Evolutionary conservation across 1,140 invertebrate species (phyloP), one percentile per base, ranked within the genome.

Genomic region (Harpegnathos saltator): DNA sequence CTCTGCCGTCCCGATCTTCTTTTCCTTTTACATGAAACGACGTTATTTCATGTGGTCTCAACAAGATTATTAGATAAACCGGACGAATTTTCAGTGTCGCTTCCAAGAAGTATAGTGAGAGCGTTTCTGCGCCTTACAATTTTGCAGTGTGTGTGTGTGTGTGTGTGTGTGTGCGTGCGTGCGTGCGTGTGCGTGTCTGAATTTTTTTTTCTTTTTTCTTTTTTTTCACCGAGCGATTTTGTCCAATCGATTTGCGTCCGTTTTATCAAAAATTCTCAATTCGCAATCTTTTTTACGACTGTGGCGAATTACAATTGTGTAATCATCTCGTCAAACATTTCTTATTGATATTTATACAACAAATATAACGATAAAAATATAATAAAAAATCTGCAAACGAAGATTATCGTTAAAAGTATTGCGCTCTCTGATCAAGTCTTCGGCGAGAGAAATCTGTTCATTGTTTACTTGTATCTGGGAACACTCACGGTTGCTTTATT

Each of bases 401-500:
- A 15, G 33, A 52, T 38, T 24, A 63, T 75, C n/a, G 54, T 7
- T 44, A 1, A 17, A 78, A 22, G 17, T 44, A 56, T 44, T n/a
- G 52, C 19, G 12, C 17, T 44, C 17, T n/a, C 19, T 19, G 1
- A 56, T 5, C 14, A 69, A 58, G 75, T 26, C 69, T 24, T 68
- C 44, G 17, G 22, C 33, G 11, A 11, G 38, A 11, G 22, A 22
- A 33, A n/a, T 19, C 52, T 19, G 19, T 58, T 56, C 7, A 58
- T 68, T 58, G 26, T 78, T 68, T 69, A 68, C 33, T 44, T 22
- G 50, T 56, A 78, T 78, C 56, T 56, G 17, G 50, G 22, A 78
- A 69, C 29, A 78, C 56, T 17, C 33, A 14, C 59, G 33, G 22
- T 19, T 19, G 54, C 54, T 66, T 78, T 78, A 75, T 69, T 78